Percentiles rank a stretch among this genome's conserved stretches.
Conservation (phyloP, 2,888 invertebrate species). For the Apotomis turbidana region DNA sequence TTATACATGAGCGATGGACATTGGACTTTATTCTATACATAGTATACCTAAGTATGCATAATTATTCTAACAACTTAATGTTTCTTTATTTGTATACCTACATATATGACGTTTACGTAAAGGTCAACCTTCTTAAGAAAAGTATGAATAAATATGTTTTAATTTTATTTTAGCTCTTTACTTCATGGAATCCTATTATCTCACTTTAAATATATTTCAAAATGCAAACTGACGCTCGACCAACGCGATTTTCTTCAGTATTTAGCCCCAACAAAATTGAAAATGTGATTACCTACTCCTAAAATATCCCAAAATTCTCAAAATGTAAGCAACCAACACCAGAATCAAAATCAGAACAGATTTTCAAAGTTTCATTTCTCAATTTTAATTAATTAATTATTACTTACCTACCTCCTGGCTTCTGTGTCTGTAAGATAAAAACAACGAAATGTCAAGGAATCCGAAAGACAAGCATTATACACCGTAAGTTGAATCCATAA, state of each 20-base stretch:
- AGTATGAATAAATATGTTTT: too few relatives aligned
- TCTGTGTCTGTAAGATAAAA: slow-evolving; percentile 8
- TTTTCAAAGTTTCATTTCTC: background rate
- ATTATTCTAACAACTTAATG: background rate
- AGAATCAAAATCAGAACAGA: background rate
- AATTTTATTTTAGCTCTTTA: background rate
- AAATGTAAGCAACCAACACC: slow-evolving; percentile 7
- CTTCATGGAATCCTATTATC: background rate
- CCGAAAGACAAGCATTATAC: slow-evolving; percentile 9
- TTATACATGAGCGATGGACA: background rate
- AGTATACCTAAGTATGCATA: background rate
- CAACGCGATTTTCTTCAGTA: slow-evolving; percentile 12
- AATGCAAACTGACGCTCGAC: background rate
- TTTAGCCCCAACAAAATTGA: background rate
- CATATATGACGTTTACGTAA: too few relatives aligned
- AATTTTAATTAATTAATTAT: slow-evolving; percentile 7
- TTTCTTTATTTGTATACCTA: background rate
- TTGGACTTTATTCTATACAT: background rate
- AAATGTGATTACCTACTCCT: background rate
- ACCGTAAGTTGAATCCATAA: slow-evolving; percentile 1
- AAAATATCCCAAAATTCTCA: background rate
- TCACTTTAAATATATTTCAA: background rate
- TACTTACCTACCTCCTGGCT: background rate
- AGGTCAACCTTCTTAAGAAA: too few relatives aligned
- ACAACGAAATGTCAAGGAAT: slow-evolving; percentile 20